phyloP scores from a whole-genome alignment of 2,797 vertebrate species.

The Mus caroli region DNA sequence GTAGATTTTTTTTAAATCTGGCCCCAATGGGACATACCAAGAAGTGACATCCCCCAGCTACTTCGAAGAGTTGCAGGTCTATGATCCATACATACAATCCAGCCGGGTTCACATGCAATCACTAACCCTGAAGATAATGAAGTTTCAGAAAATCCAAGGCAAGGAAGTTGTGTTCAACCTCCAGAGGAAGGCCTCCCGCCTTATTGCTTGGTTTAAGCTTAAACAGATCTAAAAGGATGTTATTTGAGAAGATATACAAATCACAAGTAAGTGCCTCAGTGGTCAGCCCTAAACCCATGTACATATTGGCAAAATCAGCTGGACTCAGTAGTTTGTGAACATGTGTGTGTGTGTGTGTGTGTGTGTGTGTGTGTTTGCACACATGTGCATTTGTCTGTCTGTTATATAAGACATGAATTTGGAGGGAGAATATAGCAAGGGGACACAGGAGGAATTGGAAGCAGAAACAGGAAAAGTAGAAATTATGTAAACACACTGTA shows the following conservation, averaged over 20 bases:
- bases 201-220: background rate
- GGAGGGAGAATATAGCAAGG: background rate
- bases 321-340: background rate
- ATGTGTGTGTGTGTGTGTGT: background rate
- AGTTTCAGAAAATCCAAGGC: background rate
- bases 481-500: background rate
- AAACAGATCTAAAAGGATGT: background rate
- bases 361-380: background rate
- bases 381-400: background rate
- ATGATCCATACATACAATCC: background rate
- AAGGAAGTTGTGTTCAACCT: background rate
- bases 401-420: background rate
- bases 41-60: background rate
- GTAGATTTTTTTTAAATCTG: background rate
- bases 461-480: background rate
- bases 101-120: background rate
- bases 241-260: background rate
- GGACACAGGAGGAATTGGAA: background rate
- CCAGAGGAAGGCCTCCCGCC: background rate
- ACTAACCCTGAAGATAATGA: background rate
- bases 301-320: background rate
- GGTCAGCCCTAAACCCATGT: background rate
- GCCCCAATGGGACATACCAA: background rate
- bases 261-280: background rate
- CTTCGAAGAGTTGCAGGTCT: background rate